These are phyloP conservation scores for Spilarctia lutea DNA, from an alignment of 2,888 invertebrate species.

Conservation along the genomic window DNA sequence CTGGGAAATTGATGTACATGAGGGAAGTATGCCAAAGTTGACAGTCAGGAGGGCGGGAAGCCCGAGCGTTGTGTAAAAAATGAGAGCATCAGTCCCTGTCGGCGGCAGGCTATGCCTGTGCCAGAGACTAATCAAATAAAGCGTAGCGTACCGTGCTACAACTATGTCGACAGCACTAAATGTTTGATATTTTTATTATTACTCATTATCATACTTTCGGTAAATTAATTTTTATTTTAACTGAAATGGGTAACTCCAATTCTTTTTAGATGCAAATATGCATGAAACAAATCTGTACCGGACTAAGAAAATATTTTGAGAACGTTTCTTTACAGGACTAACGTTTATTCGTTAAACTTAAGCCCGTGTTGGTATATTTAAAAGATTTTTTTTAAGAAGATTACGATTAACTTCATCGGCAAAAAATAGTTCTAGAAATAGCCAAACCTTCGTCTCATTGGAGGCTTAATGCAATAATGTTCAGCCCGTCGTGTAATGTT, in stretches of 20 bases:
- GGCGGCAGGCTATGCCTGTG: constrained; percentile 44
- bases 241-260: background rate
- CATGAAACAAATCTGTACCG: background rate
- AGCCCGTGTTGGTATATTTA: no score
- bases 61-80: constrained; percentile 45
- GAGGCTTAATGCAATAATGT: background rate
- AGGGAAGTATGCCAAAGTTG: constrained; percentile 35
- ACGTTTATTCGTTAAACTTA: background rate
- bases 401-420: no score
- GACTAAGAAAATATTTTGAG: background rate
- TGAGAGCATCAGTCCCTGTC: constrained; percentile 59
- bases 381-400: no score
- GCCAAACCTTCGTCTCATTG: background rate
- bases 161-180: background rate
- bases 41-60: constrained; percentile 30
- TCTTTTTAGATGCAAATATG: background rate
- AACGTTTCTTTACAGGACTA: background rate
- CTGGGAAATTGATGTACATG: constrained; percentile 47
- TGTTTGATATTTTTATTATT: background rate
- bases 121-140: constrained; percentile 16
- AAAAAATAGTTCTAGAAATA: background rate
- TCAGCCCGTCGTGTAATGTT: no score
- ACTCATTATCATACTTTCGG: background rate
- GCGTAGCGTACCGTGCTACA: background rate
- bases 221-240: background rate